These are phyloP conservation scores for Linyphia triangularis DNA, from an alignment of 2,888 invertebrate genomes.

Conservation along the genomic window DNA sequence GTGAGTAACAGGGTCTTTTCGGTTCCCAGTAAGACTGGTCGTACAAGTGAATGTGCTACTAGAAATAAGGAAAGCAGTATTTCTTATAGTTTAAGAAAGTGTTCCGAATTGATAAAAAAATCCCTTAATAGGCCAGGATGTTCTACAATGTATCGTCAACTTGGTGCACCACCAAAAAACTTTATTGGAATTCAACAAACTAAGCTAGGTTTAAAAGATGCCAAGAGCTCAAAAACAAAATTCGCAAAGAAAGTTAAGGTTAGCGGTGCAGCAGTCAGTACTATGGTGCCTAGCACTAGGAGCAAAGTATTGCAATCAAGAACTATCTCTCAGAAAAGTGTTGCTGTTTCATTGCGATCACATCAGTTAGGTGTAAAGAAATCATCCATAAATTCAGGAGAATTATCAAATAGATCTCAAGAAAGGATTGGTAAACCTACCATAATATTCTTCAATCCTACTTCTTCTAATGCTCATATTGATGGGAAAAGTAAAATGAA, in stretches of 20 bases:
- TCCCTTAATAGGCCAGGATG: not conserved
- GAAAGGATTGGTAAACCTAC: conserved; percentile 14
- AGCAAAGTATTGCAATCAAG: not conserved
- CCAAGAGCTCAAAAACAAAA: not conserved
- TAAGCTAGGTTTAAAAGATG: not conserved
- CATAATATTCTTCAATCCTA: conserved; percentile 31
- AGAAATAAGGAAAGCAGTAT: not conserved
- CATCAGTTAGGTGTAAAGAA: not conserved
- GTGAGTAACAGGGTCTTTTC: not conserved
- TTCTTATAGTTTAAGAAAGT: not conserved
- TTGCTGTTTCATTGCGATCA: conserved; percentile 31
- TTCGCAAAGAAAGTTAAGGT: not conserved
- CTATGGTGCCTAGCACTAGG: not conserved
- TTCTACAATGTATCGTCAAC: not conserved
- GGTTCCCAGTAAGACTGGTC: not conserved
- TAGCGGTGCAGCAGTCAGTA: no score
- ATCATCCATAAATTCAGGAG: not conserved
- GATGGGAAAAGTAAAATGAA: not conserved
- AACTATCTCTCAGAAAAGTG: not conserved
- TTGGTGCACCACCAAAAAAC: not conserved
- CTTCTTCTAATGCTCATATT: not conserved
- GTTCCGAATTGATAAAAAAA: conserved; percentile 12
- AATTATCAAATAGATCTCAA: not conserved
- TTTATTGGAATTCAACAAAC: not conserved
- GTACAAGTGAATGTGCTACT: no score